A percentile compares a stretch with the other conserved stretches of the same genome.
Evolutionary conservation across 1,140 invertebrate genomes (phyloP).

Genomic region (Homarus americanus): DNA sequence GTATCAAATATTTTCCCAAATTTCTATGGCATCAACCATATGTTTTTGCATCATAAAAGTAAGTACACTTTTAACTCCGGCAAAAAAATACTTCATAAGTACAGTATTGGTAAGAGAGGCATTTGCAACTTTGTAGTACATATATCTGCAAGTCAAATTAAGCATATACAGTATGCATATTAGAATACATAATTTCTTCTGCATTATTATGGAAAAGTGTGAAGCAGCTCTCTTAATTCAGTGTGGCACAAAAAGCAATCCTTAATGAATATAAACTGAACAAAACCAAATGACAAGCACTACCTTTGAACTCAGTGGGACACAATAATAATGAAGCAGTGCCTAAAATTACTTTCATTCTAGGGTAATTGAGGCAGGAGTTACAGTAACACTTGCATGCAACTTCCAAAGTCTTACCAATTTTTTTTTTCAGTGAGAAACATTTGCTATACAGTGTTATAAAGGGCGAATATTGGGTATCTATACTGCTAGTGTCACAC

Average conservation of each 20-base stretch:
- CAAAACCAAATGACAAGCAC: background rate
- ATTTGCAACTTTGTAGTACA: background rate
- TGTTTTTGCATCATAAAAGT: too few relatives aligned
- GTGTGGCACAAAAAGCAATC: background rate
- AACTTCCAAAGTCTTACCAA: slow-evolving; percentile 38
- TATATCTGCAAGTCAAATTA: background rate
- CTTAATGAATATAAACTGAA: background rate
- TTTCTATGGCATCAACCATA: too few relatives aligned
- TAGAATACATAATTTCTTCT: too few relatives aligned
- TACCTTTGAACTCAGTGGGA: background rate
- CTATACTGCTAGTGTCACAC: slow-evolving; percentile 56
- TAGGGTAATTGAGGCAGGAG: slow-evolving; percentile 32
- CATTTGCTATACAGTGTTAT: slow-evolving; percentile 33
- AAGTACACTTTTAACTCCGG: too few relatives aligned
- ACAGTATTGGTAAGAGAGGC: background rate
- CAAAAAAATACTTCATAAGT: too few relatives aligned
- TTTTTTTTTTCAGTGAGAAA: background rate
- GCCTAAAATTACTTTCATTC: background rate
- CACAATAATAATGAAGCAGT: background rate
- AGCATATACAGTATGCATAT: too few relatives aligned
- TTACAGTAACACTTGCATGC: slow-evolving; percentile 51
- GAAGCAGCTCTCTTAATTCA: background rate
- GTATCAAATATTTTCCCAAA: too few relatives aligned
- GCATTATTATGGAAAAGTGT: background rate
- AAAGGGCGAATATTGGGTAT: slow-evolving; percentile 44